Conservation (phyloP, 1,140 invertebrate genomes). For the Xylocopa sonorina region DNA sequence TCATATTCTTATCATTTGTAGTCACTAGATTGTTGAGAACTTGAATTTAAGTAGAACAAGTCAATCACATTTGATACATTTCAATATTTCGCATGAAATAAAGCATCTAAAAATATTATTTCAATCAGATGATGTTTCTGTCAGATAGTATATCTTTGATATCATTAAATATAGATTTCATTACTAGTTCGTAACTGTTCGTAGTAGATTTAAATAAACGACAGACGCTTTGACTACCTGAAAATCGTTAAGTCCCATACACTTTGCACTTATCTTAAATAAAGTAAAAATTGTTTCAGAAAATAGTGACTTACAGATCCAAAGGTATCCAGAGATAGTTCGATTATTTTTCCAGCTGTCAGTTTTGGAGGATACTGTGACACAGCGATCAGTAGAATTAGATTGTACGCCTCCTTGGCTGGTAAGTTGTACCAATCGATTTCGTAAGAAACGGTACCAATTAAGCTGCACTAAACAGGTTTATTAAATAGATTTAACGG, state of each 20-base stretch:
- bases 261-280: neutral
- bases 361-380: conserved; percentile 56
- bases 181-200: conserved; percentile 38
- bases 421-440: conserved; percentile 55
- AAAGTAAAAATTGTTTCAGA: neutral
- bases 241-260: neutral
- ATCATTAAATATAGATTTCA: neutral
- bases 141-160: no score
- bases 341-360: conserved; percentile 56
- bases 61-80: no score
- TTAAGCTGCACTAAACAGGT: conserved; percentile 42
- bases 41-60: no score
- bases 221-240: conserved; percentile 55
- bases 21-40: no score
- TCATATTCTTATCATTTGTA: no score
- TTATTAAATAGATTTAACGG: neutral
- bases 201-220: conserved; percentile 60
- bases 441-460: conserved; percentile 31
- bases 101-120: no score
- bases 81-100: no score
- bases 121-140: no score
- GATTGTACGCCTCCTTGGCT: conserved; percentile 6
- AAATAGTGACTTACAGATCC: conserved; percentile 37
- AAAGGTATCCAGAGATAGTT: conserved; percentile 52
- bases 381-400: conserved; percentile 43